Conservation (phyloP, 2,113 vertebrate genomes). For the Centropus bengalensis region DNA sequence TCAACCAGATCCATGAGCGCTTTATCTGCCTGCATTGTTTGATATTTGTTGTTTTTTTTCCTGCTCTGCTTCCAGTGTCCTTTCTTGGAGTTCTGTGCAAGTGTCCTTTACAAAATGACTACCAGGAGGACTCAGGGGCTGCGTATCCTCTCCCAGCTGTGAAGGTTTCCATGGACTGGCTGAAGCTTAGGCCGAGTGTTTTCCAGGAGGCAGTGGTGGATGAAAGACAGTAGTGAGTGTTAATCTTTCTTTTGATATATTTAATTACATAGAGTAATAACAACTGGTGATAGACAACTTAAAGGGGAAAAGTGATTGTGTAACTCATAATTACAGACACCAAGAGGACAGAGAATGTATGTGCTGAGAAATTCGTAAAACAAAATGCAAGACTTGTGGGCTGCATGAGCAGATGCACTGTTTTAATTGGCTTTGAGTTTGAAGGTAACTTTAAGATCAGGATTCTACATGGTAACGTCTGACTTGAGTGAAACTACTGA, state of each 20-base stretch:
- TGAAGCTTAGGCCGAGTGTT: slow-evolving; percentile 88
- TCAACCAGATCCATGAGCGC: no score
- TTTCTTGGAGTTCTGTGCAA: slow-evolving; percentile 95
- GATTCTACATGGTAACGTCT: background rate
- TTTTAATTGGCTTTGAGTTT: background rate
- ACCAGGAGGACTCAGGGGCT: slow-evolving; percentile 86
- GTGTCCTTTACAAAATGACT: slow-evolving; percentile 88
- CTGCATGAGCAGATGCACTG: background rate
- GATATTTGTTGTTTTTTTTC: background rate
- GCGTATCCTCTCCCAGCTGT: slow-evolving; percentile 94
- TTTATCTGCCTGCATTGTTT: background rate
- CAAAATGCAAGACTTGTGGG: background rate
- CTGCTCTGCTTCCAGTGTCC: slow-evolving; percentile 82
- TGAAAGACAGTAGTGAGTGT: slow-evolving; percentile 90
- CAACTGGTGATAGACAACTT: background rate
- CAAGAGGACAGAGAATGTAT: background rate
- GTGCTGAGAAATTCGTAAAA: background rate
- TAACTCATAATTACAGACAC: background rate
- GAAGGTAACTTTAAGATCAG: background rate
- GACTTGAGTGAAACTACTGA: background rate
- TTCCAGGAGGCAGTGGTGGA: slow-evolving; percentile 90
- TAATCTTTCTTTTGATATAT: slow-evolving; percentile 10
- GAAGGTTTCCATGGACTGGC: slow-evolving; percentile 98
- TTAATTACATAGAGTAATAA: background rate
- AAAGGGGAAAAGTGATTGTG: background rate